Conservation (phyloP, 1,140 invertebrate species). For the Brachionus manjavacas region DNA sequence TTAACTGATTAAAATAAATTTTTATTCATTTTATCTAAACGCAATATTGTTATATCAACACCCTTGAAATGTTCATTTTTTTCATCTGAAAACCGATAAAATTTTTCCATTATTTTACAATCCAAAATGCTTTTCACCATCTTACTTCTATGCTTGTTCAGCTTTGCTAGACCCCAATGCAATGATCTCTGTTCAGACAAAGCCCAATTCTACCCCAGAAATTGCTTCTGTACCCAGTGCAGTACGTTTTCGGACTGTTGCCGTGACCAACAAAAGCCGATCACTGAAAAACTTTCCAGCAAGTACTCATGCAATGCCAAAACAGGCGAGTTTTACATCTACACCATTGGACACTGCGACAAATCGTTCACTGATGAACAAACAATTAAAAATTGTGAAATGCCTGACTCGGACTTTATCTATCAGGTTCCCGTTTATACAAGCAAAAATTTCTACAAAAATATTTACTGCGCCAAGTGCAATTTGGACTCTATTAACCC, state of each 20-base stretch:
- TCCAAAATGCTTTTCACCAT: not conserved
- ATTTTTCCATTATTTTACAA: not conserved
- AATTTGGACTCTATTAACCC: not conserved
- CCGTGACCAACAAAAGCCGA: not conserved
- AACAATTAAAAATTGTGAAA: not conserved
- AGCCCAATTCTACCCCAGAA: not conserved
- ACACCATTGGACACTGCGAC: not conserved
- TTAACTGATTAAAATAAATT: not conserved
- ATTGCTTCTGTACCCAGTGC: conserved; percentile 23
- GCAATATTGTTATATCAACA: conserved; percentile 10
- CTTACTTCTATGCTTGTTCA: not conserved
- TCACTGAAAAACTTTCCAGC: not conserved
- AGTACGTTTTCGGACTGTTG: not conserved
- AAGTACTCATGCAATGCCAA: not conserved
- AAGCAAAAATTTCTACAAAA: not conserved
- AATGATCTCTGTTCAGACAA: not conserved
- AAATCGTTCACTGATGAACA: not conserved
- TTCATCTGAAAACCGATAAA: not conserved
- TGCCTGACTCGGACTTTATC: not conserved
- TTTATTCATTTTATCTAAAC: not conserved
- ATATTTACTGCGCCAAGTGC: not conserved
- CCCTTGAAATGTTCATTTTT: not conserved
- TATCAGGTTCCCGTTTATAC: not conserved
- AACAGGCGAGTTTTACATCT: not conserved
- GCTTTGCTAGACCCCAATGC: not conserved